Conservation (phyloP, 2,888 invertebrate genomes). For the Morpho deidamia region DNA sequence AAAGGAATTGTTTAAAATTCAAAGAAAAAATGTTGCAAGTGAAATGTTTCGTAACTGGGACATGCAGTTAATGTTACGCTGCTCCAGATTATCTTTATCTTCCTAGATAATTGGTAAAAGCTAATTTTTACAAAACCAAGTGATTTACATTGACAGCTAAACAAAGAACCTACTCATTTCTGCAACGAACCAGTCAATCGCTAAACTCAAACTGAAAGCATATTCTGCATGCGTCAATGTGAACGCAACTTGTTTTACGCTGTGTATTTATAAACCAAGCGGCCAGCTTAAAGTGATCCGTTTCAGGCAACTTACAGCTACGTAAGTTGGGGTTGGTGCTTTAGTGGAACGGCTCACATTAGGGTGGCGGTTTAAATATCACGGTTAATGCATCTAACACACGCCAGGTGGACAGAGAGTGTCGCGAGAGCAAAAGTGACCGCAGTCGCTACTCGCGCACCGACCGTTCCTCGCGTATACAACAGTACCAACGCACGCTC, state of each 20-base stretch:
- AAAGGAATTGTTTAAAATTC: not conserved
- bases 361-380: slow-evolving; percentile 46
- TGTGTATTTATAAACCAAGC: slow-evolving; percentile 13
- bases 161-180: slow-evolving; percentile 15
- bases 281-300: slow-evolving; percentile 36
- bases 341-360: slow-evolving; percentile 33
- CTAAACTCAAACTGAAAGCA: slow-evolving; percentile 22
- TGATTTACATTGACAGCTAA: slow-evolving; percentile 7
- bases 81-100: not conserved
- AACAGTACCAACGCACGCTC: slow-evolving; percentile 49
- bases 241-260: slow-evolving; percentile 24
- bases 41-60: slow-evolving; percentile 1
- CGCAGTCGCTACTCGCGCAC: slow-evolving; percentile 68
- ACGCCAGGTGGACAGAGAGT: slow-evolving; percentile 59
- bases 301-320: slow-evolving; percentile 18
- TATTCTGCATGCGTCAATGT: slow-evolving; percentile 15
- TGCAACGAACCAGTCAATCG: slow-evolving; percentile 8
- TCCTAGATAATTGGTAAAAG: not conserved
- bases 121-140: not conserved
- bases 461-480: slow-evolving; percentile 61
- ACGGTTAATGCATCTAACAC: slow-evolving; percentile 61
- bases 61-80: not conserved
- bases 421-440: slow-evolving; percentile 49
- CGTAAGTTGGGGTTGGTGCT: slow-evolving; percentile 11
- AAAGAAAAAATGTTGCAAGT: not conserved